A percentile compares a stretch with the other conserved stretches of the same genome.
Conservation (phyloP, 2,888 invertebrate genomes). For the Myopa tessellatipennis region DNA sequence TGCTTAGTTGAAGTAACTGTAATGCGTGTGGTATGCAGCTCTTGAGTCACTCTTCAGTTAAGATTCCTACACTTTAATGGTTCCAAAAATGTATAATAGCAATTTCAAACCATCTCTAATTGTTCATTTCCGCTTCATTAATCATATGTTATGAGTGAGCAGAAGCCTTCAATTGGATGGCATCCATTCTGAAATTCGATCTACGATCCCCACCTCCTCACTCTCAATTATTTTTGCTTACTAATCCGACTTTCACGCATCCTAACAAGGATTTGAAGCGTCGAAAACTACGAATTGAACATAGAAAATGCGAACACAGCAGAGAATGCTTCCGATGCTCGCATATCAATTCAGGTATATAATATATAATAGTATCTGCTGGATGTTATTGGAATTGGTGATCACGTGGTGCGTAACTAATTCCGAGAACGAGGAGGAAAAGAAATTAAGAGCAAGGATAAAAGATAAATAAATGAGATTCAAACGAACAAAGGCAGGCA, state of each 20-base stretch:
- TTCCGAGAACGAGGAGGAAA: slow-evolving; percentile 1
- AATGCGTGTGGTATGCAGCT: no score
- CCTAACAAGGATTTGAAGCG: neutral
- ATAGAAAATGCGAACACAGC: neutral
- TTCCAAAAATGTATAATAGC: no score
- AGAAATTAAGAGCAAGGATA: neutral
- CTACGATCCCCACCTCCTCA: neutral
- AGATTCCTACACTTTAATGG: no score
- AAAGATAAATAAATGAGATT: neutral
- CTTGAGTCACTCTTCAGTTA: no score
- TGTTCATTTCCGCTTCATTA: neutral
- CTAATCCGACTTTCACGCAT: slow-evolving; percentile 1
- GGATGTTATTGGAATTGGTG: neutral
- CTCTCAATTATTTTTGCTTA: neutral
- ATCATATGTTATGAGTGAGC: neutral
- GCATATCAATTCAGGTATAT: neutral
- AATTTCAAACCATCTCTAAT: neutral
- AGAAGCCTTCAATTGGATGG: neutral
- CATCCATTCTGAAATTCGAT: neutral
- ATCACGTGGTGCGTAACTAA: slow-evolving; percentile 29
- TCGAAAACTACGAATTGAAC: neutral
- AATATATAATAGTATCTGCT: neutral
- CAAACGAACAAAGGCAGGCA: neutral
- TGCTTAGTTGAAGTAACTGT: neutral
- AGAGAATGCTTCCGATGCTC: neutral